Evolutionary conservation across 2,888 invertebrate genomes (phyloP).

Genomic region (Carcina quercana): DNA sequence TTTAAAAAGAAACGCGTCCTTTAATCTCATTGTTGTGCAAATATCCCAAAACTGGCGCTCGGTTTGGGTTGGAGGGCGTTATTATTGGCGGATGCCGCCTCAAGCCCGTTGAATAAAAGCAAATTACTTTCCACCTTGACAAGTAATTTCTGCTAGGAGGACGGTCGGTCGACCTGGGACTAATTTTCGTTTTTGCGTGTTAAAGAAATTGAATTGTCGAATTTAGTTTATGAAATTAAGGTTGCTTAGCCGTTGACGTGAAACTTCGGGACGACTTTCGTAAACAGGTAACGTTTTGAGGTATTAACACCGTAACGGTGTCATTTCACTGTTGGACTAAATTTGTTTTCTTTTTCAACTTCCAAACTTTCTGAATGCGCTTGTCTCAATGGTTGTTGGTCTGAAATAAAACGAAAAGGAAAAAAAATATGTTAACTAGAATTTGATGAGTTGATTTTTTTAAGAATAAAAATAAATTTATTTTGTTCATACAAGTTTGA

Average conservation of each 20-base stretch:
- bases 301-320: too few relatives aligned
- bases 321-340: too few relatives aligned
- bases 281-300: too few relatives aligned
- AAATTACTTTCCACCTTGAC: constrained; percentile 26
- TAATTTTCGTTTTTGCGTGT: constrained; percentile 20
- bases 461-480: too few relatives aligned
- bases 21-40: constrained; percentile 45
- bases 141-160: constrained; percentile 29
- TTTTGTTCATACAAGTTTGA: too few relatives aligned
- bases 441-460: too few relatives aligned
- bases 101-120: constrained; percentile 22
- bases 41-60: constrained; percentile 26
- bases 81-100: constrained; percentile 25
- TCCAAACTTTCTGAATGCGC: too few relatives aligned
- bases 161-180: constrained; percentile 19
- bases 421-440: too few relatives aligned
- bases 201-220: constrained; percentile 24
- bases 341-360: too few relatives aligned
- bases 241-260: constrained; percentile 19
- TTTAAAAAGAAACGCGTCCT: constrained; percentile 42
- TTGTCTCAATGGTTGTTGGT: too few relatives aligned
- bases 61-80: constrained; percentile 25
- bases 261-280: constrained; percentile 21
- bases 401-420: too few relatives aligned
- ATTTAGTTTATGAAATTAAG: constrained; percentile 25